These are phyloP conservation scores for Tadarida brasiliensis DNA, from an alignment of 2,797 vertebrate species.

Conservation along the genomic window DNA sequence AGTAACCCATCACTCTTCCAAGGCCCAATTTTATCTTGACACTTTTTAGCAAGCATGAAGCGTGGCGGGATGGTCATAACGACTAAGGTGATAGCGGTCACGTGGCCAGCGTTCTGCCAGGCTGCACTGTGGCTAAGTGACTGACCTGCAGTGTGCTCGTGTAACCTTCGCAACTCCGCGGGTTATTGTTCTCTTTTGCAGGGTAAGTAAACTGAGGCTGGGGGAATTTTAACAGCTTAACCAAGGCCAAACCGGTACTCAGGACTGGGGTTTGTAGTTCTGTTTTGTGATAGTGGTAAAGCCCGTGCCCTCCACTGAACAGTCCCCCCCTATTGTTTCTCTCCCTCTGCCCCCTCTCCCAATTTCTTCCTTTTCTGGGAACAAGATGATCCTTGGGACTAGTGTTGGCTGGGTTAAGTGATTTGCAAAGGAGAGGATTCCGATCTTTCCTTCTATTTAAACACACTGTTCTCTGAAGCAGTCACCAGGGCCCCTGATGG, in stretches of 20 bases:
- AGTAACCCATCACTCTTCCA: neutral
- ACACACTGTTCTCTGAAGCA: neutral
- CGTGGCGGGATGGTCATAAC: neutral
- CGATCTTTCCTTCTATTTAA: neutral
- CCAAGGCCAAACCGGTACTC: neutral
- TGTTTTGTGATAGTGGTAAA: neutral
- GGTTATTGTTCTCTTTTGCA: neutral
- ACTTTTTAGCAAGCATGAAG: neutral
- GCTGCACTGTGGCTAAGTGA: neutral
- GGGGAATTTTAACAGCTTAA: neutral
- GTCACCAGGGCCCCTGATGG: neutral
- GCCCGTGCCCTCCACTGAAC: neutral
- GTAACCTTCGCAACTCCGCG: neutral
- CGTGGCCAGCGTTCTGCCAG: neutral
- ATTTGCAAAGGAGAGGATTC: neutral
- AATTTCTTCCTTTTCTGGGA: neutral
- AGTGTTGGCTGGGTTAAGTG: neutral
- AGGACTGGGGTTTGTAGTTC: neutral
- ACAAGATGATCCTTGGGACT: neutral
- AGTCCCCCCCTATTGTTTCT: neutral
- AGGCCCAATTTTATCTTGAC: slow-evolving; percentile 1
- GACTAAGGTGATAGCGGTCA: neutral
- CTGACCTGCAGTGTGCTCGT: neutral
- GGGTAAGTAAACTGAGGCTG: neutral
- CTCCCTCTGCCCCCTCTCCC: neutral